Conservation (phyloP, 2,113 vertebrate species). For the Ictidomys tridecemlineatus region DNA sequence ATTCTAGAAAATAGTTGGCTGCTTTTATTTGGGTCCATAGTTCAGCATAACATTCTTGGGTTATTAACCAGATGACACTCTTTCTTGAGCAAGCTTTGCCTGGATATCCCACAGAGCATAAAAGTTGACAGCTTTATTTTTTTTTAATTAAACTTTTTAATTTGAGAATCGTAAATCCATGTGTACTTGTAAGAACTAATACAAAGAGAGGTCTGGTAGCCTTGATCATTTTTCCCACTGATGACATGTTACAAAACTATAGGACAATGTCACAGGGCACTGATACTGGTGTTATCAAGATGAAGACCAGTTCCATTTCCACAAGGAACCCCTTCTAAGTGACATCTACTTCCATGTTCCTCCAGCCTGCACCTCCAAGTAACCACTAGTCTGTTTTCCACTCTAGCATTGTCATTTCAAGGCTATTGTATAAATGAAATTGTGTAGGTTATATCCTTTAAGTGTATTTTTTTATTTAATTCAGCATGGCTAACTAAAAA, state of each 20-base stretch:
- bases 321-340: neutral
- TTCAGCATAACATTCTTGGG: neutral
- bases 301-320: neutral
- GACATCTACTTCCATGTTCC: neutral
- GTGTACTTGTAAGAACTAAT: neutral
- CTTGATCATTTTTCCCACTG: neutral
- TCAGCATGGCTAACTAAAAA: neutral
- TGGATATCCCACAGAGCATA: neutral
- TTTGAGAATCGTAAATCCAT: neutral
- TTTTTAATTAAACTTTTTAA: neutral
- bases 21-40: neutral
- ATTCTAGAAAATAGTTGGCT: neutral
- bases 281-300: neutral
- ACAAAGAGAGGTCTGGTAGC: neutral
- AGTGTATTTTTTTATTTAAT: neutral
- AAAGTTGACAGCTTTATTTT: neutral
- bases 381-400: neutral
- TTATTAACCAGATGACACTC: neutral
- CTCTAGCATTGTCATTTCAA: neutral
- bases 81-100: neutral
- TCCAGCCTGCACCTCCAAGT: neutral
- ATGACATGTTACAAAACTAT: neutral
- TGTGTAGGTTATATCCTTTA: no score
- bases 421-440: neutral
- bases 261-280: neutral